phyloP scores from a whole-genome alignment of 2,113 vertebrate species.

The Psettodes erumei region DNA sequence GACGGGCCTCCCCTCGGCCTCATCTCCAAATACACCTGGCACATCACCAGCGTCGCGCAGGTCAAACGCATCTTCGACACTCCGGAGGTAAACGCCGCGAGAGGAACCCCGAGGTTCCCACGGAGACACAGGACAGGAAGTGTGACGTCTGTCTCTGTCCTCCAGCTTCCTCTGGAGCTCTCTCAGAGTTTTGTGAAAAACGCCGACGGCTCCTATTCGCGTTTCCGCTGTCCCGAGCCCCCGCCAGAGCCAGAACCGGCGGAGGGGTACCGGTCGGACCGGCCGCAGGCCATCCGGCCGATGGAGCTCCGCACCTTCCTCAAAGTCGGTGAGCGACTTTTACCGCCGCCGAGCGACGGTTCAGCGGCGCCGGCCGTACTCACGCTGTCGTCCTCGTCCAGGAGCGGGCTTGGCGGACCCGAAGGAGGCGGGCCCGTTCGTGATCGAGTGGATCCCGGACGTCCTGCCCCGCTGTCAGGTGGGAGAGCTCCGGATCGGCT shows the following conservation, averaged over 20 bases:
- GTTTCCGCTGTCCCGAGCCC: conserved; percentile 85
- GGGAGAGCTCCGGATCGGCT: conserved; percentile 89
- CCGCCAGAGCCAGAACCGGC: conserved; percentile 81
- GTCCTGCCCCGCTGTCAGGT: conserved; percentile 88
- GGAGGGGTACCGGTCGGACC: conserved; percentile 82
- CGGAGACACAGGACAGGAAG: too few relatives aligned
- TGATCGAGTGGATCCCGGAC: conserved; percentile 93
- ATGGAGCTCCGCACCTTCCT: conserved; percentile 92
- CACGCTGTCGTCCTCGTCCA: conserved; percentile 36
- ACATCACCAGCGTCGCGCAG: conserved; percentile 90
- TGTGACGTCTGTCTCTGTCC: too few relatives aligned
- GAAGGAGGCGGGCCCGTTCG: conserved; percentile 88
- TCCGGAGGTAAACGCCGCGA: conserved; percentile 86
- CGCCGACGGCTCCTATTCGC: conserved; percentile 88
- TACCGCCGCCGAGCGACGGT: too few relatives aligned
- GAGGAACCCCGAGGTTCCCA: too few relatives aligned
- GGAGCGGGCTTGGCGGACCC: conserved; percentile 85
- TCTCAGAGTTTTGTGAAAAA: conserved; percentile 92
- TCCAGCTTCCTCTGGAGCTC: conserved; percentile 90
- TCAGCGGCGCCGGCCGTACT: background rate
- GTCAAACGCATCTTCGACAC: conserved; percentile 95
- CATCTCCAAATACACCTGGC: conserved; percentile 93
- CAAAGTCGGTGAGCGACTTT: conserved; percentile 87
- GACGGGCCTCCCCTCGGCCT: conserved; percentile 88
- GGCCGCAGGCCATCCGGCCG: conserved; percentile 87